Conservation (phyloP, 2,888 invertebrate genomes). For the Cerceris rybyensis region DNA sequence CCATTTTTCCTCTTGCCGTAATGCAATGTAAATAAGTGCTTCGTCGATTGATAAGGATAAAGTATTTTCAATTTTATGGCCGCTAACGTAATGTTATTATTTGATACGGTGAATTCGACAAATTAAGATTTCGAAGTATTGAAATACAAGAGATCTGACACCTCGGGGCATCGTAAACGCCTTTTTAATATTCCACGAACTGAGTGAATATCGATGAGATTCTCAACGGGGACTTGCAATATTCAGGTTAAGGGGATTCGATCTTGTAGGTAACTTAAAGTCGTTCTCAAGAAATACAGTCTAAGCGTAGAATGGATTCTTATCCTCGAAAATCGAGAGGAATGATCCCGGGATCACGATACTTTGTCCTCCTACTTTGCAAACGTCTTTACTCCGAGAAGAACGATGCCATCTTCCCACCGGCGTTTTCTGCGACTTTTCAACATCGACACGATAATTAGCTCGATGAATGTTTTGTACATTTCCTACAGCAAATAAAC, state of each 20-base stretch:
- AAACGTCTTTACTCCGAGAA: no score
- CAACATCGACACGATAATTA: background rate
- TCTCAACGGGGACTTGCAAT: conserved; percentile 50
- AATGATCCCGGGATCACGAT: conserved; percentile 27
- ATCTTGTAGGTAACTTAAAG: conserved; percentile 55
- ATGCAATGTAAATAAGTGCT: no score
- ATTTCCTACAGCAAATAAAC: no score
- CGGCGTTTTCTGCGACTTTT: no score
- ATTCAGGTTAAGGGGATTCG: conserved; percentile 64
- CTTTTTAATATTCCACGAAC: conserved; percentile 59
- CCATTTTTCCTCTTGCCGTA: no score
- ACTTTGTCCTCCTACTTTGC: no score
- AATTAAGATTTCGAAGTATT: conserved; percentile 18
- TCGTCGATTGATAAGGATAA: no score
- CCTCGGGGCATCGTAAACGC: conserved; percentile 39
- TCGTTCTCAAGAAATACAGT: conserved; percentile 50
- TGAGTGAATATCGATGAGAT: conserved; percentile 61
- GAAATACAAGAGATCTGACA: conserved; percentile 39
- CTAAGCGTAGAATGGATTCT: conserved; percentile 45
- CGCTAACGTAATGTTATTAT: background rate
- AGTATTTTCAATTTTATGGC: background rate
- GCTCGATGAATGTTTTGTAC: background rate
- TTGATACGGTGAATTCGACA: background rate
- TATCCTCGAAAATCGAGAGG: conserved; percentile 26
- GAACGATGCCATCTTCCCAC: no score